Evolutionary conservation across 2,797 vertebrate species (phyloP).

Genomic region (Lateolabrax maculatus): DNA sequence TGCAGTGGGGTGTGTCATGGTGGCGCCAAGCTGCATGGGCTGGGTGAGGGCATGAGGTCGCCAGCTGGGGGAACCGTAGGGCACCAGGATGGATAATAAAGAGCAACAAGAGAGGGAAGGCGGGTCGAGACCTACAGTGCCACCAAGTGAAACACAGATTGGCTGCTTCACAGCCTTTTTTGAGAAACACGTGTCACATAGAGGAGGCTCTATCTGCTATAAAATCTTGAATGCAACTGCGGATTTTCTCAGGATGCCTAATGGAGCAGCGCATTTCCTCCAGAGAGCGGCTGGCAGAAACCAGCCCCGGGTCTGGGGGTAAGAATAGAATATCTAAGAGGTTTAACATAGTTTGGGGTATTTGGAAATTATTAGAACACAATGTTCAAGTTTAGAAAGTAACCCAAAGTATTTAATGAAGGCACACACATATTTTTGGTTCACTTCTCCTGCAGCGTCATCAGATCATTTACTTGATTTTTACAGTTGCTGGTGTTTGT

Average conservation of each 20-base stretch:
- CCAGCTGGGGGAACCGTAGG: constrained; percentile 67
- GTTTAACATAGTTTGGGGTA: constrained; percentile 49
- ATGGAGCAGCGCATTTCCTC: constrained; percentile 36
- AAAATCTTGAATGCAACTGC: constrained; percentile 38
- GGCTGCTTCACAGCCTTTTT: constrained; percentile 52
- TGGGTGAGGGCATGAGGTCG: constrained; percentile 64
- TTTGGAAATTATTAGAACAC: constrained; percentile 44
- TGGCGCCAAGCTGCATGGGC: constrained; percentile 42
- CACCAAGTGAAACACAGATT: constrained; percentile 53
- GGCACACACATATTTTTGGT: constrained; percentile 12
- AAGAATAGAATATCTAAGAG: constrained; percentile 40
- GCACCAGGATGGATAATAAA: constrained; percentile 50
- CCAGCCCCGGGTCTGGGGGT: constrained; percentile 26
- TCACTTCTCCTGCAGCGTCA: constrained; percentile 17
- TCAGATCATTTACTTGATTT: constrained; percentile 5
- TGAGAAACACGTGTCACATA: constrained; percentile 59
- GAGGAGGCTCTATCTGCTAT: constrained; percentile 56
- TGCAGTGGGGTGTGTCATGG: neutral
- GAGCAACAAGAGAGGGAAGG: neutral
- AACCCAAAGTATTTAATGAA: constrained; percentile 36
- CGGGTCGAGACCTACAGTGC: constrained; percentile 52
- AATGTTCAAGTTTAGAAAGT: constrained; percentile 25
- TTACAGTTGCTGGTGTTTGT: constrained; percentile 41
- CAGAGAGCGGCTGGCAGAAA: constrained; percentile 28
- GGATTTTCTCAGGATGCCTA: constrained; percentile 43